Percentiles rank a stretch among this genome's conserved stretches.
Evolutionary conservation across 2,888 invertebrate genomes (phyloP).

Genomic region (Diadegma fenestrale): DNA sequence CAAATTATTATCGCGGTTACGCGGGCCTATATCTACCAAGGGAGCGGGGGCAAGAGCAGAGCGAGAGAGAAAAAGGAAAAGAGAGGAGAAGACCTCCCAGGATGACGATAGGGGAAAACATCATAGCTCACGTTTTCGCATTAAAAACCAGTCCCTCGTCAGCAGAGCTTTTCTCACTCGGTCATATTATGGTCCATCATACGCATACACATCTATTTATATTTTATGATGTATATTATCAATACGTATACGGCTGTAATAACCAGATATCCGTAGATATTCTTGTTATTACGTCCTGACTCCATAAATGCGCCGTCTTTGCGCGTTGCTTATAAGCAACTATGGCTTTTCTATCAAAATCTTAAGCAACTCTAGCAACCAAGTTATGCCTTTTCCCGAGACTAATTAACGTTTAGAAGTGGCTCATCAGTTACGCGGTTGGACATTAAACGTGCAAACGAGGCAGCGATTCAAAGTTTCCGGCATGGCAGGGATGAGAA

Average conservation of each 20-base stretch:
- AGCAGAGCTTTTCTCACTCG: slow-evolving; percentile 50
- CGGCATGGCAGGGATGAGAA: background rate
- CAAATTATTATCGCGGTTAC: slow-evolving; percentile 63
- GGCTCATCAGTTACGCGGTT: background rate
- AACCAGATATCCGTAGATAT: slow-evolving; percentile 47
- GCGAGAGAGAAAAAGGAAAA: background rate
- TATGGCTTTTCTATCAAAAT: slow-evolving; percentile 22
- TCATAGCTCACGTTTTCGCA: slow-evolving; percentile 67
- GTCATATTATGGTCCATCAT: slow-evolving; percentile 42
- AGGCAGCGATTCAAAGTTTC: background rate
- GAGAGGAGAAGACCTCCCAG: slow-evolving; percentile 60
- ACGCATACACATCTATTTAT: slow-evolving; percentile 6
- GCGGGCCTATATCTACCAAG: slow-evolving; percentile 35
- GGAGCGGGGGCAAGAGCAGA: background rate
- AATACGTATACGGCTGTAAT: slow-evolving; percentile 40
- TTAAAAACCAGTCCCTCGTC: slow-evolving; percentile 63
- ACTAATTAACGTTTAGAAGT: background rate
- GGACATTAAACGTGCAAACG: background rate
- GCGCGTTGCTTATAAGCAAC: slow-evolving; percentile 12
- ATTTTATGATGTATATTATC: slow-evolving; percentile 31
- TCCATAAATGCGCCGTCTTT: background rate
- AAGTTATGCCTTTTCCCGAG: background rate
- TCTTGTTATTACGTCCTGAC: slow-evolving; percentile 36
- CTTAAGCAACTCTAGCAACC: background rate
- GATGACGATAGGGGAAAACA: slow-evolving; percentile 52